Evolutionary conservation across 2,888 invertebrate species (phyloP).

Genomic region (Norana najaformis): DNA sequence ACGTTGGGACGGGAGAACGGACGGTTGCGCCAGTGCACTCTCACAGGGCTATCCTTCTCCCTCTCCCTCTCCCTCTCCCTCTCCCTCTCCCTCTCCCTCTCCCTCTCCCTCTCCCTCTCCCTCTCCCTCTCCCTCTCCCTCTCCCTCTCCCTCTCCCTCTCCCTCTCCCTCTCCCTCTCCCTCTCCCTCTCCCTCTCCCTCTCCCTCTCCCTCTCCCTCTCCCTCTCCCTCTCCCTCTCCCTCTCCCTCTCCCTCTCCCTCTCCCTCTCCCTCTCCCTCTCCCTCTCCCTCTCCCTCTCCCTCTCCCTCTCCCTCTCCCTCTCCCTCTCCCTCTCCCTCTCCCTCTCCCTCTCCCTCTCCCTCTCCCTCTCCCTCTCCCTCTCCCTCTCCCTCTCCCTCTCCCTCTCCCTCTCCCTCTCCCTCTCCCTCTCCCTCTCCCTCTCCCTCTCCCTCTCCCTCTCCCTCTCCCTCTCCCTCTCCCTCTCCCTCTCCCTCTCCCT

Average conservation of each 20-base stretch:
- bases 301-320: slow-evolving; percentile 8
- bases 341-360: slow-evolving; percentile 27
- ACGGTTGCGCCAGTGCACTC: no score
- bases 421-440: slow-evolving; percentile 29
- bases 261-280: background rate
- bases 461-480: slow-evolving; percentile 2
- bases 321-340: slow-evolving; percentile 20
- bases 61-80: background rate
- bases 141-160: background rate
- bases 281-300: slow-evolving; percentile 14
- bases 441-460: slow-evolving; percentile 25
- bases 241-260: background rate
- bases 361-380: slow-evolving; percentile 22
- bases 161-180: background rate
- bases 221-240: background rate
- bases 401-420: slow-evolving; percentile 29
- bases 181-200: background rate
- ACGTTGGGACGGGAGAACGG: no score
- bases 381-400: slow-evolving; percentile 20
- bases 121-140: background rate
- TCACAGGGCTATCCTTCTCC: background rate
- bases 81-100: background rate
- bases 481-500: background rate
- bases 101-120: no score
- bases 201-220: background rate